A percentile compares a stretch with the other conserved stretches of the same genome.
phyloP scores from a whole-genome alignment of 2,888 invertebrate genomes.

The Aradus depressus region DNA sequence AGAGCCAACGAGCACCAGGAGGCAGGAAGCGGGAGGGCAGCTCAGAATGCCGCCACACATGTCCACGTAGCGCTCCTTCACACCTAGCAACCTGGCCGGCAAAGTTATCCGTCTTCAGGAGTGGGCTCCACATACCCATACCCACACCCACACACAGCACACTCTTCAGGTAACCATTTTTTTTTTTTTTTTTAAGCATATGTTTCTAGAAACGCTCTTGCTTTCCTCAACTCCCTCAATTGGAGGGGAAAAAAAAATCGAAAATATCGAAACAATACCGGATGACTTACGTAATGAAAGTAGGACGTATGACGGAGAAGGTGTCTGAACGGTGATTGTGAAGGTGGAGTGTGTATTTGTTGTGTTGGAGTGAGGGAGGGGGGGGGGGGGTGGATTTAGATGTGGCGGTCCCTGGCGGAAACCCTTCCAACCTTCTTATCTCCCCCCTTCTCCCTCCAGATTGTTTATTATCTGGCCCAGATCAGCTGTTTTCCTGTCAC shows the following conservation, averaged over 20 bases:
- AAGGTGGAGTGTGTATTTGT: constrained; percentile 3
- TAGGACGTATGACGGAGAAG: too few species aligned
- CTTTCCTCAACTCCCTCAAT: too few species aligned
- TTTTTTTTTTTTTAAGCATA: not conserved
- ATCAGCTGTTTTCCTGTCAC: constrained; percentile 19
- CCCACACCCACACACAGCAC: too few species aligned
- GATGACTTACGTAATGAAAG: too few species aligned
- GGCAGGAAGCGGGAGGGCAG: not conserved
- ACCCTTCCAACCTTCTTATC: constrained; percentile 9
- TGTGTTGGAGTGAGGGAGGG: constrained; percentile 1
- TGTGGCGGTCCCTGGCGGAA: constrained; percentile 10
- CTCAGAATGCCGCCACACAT: not conserved
- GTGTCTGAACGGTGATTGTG: too few species aligned
- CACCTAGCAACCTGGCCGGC: constrained; percentile 7
- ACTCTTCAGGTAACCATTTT: too few species aligned
- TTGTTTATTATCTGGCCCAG: constrained; percentile 18
- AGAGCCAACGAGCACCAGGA: not conserved
- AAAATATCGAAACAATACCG: too few species aligned
- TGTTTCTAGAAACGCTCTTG: not conserved
- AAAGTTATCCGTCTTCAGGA: constrained; percentile 5
- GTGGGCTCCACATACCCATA: too few species aligned
- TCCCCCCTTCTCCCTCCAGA: constrained; percentile 15
- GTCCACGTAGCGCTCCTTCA: too few species aligned
- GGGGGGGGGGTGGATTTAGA: too few species aligned
- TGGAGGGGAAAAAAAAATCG: too few species aligned